Conservation (phyloP, 1,140 invertebrate species). For the Drosophila ficusphila region DNA sequence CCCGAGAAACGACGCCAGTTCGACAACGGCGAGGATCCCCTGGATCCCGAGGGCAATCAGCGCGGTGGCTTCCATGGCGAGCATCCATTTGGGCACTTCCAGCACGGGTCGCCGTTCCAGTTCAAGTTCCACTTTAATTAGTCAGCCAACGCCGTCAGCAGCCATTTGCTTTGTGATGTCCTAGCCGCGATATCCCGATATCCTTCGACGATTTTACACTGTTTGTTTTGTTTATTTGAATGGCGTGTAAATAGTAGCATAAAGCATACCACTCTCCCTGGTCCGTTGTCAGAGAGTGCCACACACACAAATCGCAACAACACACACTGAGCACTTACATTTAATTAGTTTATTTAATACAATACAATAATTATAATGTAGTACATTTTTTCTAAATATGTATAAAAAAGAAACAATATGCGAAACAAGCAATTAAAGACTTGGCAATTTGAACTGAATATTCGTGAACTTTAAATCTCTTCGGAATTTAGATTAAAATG, state of each 20-base stretch:
- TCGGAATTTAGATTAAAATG: background rate
- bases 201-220: constrained; percentile 59
- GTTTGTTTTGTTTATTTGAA: constrained; percentile 61
- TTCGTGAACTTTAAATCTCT: background rate
- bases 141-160: constrained; percentile 47
- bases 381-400: constrained; percentile 81
- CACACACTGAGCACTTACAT: constrained; percentile 66
- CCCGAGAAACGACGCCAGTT: constrained; percentile 96
- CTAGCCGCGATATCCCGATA: constrained; percentile 13
- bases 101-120: constrained; percentile 94
- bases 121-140: constrained; percentile 98
- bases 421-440: constrained; percentile 40
- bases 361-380: constrained; percentile 74
- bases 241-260: constrained; percentile 75
- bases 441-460: constrained; percentile 28
- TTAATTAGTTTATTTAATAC: constrained; percentile 80
- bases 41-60: constrained; percentile 95
- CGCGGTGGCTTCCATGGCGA: constrained; percentile 87
- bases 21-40: constrained; percentile 97
- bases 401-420: constrained; percentile 45
- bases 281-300: constrained; percentile 55
- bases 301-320: constrained; percentile 46
- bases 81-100: constrained; percentile 95
- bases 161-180: constrained; percentile 54
- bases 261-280: constrained; percentile 44